Conservation (phyloP, 2,888 invertebrate species). For the Drosophila kanekoi region DNA sequence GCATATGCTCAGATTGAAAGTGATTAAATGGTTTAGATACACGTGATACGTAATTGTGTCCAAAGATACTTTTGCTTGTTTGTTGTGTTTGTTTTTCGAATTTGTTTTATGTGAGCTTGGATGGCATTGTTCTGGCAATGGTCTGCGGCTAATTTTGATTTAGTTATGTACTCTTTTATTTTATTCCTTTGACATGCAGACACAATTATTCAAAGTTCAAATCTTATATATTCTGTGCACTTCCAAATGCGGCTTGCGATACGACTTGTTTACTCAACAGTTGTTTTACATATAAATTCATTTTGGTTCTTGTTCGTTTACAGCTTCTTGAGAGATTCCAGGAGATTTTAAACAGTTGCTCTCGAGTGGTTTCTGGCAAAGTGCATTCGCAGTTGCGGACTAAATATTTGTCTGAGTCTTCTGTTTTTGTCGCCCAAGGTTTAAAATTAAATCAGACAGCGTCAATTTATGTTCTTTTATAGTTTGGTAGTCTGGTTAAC, state of each 20-base stretch:
- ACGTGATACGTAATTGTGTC: conserved; percentile 29
- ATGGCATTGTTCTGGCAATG: conserved; percentile 3
- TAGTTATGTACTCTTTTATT: conserved; percentile 62
- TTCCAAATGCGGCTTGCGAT: conserved; percentile 7
- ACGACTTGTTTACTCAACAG: conserved; percentile 7
- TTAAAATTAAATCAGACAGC: conserved; percentile 64
- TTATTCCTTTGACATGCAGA: conserved; percentile 7
- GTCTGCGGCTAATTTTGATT: conserved; percentile 63
- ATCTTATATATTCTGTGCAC: conserved; percentile 3
- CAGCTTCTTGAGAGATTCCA: conserved; percentile 8
- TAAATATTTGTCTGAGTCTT: conserved; percentile 44
- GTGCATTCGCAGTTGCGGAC: conserved; percentile 17
- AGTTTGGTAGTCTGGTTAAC: conserved; percentile 39
- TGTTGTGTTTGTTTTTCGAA: conserved; percentile 1
- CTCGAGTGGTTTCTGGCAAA: background rate
- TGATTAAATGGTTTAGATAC: conserved; percentile 40
- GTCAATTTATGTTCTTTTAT: conserved; percentile 45
- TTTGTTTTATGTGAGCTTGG: conserved; percentile 3
- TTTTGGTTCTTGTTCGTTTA: background rate
- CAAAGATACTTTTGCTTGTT: conserved; percentile 20
- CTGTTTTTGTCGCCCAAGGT: conserved; percentile 30
- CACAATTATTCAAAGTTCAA: background rate
- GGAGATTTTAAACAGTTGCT: background rate
- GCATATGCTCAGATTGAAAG: conserved; percentile 52
- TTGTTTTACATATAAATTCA: background rate